These are phyloP conservation scores for Neopipo cinnamomea DNA, from an alignment of 2,113 vertebrate species.

Conservation along the genomic window DNA sequence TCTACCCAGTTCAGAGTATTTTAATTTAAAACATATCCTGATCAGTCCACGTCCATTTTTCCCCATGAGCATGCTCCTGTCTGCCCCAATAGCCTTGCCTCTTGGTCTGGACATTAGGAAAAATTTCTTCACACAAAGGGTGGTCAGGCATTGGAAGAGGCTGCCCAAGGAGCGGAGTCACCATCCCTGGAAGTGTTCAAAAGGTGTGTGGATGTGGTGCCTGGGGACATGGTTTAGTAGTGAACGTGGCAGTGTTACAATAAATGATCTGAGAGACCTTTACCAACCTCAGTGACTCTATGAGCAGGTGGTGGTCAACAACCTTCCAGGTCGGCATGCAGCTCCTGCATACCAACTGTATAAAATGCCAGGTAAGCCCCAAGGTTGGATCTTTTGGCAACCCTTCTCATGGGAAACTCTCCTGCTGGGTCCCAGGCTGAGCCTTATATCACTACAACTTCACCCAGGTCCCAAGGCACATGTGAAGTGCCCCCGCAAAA, in stretches of 20 bases:
- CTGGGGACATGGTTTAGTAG: background rate
- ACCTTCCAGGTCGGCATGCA: rapidly evolving
- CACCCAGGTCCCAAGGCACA: background rate
- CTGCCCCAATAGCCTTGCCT: background rate
- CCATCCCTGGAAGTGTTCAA: background rate
- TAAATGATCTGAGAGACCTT: background rate
- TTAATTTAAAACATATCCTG: background rate
- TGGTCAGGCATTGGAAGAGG: background rate
- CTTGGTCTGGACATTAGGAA: background rate
- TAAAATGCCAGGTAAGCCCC: background rate
- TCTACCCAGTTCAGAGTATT: background rate
- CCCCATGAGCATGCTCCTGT: background rate
- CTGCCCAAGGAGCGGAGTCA: background rate
- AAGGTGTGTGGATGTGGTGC: background rate
- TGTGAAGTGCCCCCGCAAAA: background rate
- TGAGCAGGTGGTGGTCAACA: background rate
- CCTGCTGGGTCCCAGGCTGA: background rate
- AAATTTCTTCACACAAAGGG: background rate
- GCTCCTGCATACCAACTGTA: rapidly evolving
- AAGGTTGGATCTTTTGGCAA: background rate
- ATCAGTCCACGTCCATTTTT: background rate
- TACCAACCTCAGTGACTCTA: background rate
- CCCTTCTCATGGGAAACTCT: background rate
- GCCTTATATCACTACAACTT: background rate
- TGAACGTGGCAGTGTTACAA: background rate